Evolutionary conservation across 2,888 invertebrate genomes (phyloP).

Genomic region (Quadroppia sp.): DNA sequence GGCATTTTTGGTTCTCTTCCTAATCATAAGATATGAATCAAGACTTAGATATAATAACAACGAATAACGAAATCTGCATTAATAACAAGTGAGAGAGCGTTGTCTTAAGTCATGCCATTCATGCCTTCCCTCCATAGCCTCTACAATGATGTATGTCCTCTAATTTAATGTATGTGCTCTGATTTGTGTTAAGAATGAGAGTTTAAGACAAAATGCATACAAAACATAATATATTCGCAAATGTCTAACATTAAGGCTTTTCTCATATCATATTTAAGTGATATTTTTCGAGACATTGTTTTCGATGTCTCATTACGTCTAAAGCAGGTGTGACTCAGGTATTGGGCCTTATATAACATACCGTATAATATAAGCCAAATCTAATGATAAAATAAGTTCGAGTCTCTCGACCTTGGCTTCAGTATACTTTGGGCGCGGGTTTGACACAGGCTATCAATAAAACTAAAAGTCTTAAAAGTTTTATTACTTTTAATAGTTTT

Average conservation of each 20-base stretch:
- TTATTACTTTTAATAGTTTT: slow-evolving; percentile 1
- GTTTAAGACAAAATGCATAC: no score
- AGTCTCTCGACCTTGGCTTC: not conserved
- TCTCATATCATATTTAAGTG: not conserved
- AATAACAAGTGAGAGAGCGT: slow-evolving; percentile 20
- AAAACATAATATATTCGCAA: no score
- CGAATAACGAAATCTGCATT: slow-evolving; percentile 25
- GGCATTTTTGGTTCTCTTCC: slow-evolving; percentile 9
- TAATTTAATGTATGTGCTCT: no score
- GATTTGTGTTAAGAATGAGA: no score
- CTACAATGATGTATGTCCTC: slow-evolving; percentile 19
- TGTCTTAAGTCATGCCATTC: slow-evolving; percentile 9
- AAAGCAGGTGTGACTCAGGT: slow-evolving; percentile 11
- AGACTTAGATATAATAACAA: not conserved
- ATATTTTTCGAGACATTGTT: not conserved
- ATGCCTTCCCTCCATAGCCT: not conserved
- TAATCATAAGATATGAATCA: slow-evolving; percentile 30
- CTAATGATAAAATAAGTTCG: slow-evolving; percentile 12
- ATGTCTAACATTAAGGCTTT: not conserved
- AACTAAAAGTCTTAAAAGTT: not conserved
- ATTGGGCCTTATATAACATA: not conserved
- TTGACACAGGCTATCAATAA: slow-evolving; percentile 7
- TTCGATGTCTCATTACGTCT: not conserved
- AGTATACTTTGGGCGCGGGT: slow-evolving; percentile 5
- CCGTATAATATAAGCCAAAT: slow-evolving; percentile 2